phyloP scores from a whole-genome alignment of 2,797 vertebrate genomes.

The Paratrypauchen microcephalus region DNA sequence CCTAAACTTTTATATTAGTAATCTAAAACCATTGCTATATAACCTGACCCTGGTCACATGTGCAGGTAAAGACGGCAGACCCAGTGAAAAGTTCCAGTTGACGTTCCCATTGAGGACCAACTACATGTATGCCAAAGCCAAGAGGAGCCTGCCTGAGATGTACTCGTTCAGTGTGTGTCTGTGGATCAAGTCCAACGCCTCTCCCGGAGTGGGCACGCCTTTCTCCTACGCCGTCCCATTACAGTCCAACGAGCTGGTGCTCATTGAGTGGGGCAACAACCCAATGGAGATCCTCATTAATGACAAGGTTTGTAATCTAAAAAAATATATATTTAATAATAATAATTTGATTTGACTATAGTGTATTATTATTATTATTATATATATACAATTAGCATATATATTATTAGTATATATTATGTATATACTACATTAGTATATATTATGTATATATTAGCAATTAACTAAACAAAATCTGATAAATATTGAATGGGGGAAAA shows the following conservation, averaged over 20 bases:
- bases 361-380: no score
- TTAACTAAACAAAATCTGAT: no score
- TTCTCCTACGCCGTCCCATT: constrained; percentile 94
- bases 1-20: not conserved
- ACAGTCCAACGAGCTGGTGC: constrained; percentile 93
- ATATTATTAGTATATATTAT: no score
- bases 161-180: constrained; percentile 93
- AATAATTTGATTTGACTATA: not conserved
- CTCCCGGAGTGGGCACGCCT: constrained; percentile 92
- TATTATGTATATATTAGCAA: no score
- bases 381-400: no score
- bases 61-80: constrained; percentile 88
- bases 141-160: constrained; percentile 95
- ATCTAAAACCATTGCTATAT: not conserved
- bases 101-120: constrained; percentile 94
- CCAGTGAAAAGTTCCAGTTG: constrained; percentile 91
- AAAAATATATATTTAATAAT: not conserved
- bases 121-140: constrained; percentile 98
- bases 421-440: no score
- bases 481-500: no score
- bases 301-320: constrained; percentile 83
- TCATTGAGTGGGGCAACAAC: constrained; percentile 97
- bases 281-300: constrained; percentile 99
- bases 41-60: not conserved
- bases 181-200: constrained; percentile 95